Evolutionary conservation across 1,140 invertebrate genomes (phyloP).

Genomic region (Lordiphosa collinella): DNA sequence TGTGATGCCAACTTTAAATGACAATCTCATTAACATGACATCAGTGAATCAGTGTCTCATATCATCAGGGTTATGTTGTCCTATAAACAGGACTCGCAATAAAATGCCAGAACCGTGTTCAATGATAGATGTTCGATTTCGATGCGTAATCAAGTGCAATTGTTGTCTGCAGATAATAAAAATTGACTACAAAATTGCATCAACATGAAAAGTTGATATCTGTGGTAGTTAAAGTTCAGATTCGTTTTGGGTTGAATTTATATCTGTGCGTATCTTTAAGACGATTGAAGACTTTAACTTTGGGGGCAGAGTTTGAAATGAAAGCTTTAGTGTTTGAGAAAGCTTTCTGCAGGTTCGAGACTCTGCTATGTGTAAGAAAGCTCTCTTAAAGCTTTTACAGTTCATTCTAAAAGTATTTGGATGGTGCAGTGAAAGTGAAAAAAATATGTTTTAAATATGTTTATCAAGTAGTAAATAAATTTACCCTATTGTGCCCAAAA

Average conservation of each 20-base stretch:
- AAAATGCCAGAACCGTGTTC: constrained; percentile 30
- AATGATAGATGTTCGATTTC: constrained; percentile 39
- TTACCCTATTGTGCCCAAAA: too few species aligned
- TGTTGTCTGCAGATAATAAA: constrained; percentile 25
- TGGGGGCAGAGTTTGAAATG: neutral
- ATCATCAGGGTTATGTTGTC: constrained; percentile 16
- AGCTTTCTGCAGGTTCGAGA: neutral
- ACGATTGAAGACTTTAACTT: neutral
- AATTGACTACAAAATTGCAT: constrained; percentile 20
- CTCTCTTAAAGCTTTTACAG: constrained; percentile 23
- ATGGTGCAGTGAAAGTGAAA: neutral
- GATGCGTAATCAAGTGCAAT: constrained; percentile 17
- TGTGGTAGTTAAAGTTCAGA: neutral
- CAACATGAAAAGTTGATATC: neutral
- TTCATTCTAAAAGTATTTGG: neutral
- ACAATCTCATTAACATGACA: constrained; percentile 71
- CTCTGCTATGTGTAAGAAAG: constrained; percentile 1
- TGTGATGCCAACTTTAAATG: constrained; percentile 67
- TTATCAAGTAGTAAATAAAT: too few species aligned
- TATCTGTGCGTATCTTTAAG: neutral
- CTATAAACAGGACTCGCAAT: constrained; percentile 11
- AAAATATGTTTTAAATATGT: too few species aligned
- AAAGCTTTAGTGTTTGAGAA: constrained; percentile 7
- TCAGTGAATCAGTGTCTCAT: constrained; percentile 35
- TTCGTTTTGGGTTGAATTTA: neutral